These are phyloP conservation scores for Anabacerthia variegaticeps DNA, from an alignment of 2,797 vertebrate genomes.

Conservation along the genomic window DNA sequence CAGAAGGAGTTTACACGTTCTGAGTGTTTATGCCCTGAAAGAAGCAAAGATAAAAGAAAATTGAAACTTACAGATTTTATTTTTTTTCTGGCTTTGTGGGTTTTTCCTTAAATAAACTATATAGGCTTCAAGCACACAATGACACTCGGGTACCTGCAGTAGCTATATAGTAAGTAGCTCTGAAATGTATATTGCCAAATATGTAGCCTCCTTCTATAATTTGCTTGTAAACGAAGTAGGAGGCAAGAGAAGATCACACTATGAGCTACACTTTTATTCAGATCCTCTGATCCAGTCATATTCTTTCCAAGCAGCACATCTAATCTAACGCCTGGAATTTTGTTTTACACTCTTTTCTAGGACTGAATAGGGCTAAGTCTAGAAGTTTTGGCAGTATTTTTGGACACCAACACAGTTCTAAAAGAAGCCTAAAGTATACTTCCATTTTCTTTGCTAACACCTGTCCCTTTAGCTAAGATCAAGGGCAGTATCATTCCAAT, in stretches of 20 bases:
- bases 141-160: not conserved
- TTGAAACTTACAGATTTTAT: not conserved
- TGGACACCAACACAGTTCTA: not conserved
- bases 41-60: constrained; percentile 17
- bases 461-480: not conserved
- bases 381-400: not conserved
- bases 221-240: not conserved
- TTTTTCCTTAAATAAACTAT: constrained; percentile 11
- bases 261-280: not conserved
- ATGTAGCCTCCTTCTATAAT: not conserved
- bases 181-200: not conserved
- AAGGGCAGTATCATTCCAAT: not conserved
- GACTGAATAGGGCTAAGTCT: not conserved
- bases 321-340: not conserved
- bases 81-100: not conserved
- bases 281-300: not conserved
- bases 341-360: not conserved
- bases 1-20: not conserved
- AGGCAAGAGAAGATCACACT: not conserved
- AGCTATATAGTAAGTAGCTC: not conserved
- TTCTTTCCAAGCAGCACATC: not conserved
- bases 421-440: not conserved
- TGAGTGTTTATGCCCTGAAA: not conserved
- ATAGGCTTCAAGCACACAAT: not conserved
- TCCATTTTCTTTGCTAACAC: not conserved